Evolutionary conservation across 2,888 invertebrate genomes (phyloP), one percentile per base, ranked within the genome.

Genomic region (Andricus curvator): DNA sequence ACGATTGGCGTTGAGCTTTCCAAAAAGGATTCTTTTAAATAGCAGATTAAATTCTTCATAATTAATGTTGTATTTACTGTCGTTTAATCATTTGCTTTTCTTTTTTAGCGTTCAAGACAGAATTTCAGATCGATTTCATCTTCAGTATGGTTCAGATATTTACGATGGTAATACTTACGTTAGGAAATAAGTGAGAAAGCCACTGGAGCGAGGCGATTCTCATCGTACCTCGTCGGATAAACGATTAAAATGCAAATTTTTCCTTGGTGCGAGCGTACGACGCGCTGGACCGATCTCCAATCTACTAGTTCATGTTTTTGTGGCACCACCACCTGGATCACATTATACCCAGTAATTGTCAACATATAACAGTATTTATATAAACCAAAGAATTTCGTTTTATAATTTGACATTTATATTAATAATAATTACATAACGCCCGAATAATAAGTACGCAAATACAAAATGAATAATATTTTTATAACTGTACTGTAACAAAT

Each of bases 181-280:
- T 74, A 79, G 76, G 78, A 82, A 84, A 82, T 80, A 84, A 83
- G 81, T 68, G 82, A 56, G 70, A 78, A 80, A 83, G 81, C 78
- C 84, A 85, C 84, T 88, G 87, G 82, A 87, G 85, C 86, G 86
- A 82, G 81, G 80, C 82, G 83, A 83, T 84, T 78, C 84, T 82
- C 84, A 81, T 84, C 81, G 78, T 80, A 74, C 82, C 84, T 81
- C 81, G 74, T 77, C 65, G 86, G 85, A 85, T 81, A 84, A 86
- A 83, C 88, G 88, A 89, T 90, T 89, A 89, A 89, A 89, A 89
- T 89, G 89, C 87, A 85, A 89, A 89, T 88, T 85, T 76, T 77
- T 77, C 56, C 48, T 74, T 33, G 56, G 74, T 74, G 74, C 74
- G n/a, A 56, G 74, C 33, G 25, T 51, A 48, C 29, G 74, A 74